Percentiles rank a stretch among this genome's conserved stretches.
phyloP scores from a whole-genome alignment of 2,797 vertebrate genomes.

The Amniataba percoides region DNA sequence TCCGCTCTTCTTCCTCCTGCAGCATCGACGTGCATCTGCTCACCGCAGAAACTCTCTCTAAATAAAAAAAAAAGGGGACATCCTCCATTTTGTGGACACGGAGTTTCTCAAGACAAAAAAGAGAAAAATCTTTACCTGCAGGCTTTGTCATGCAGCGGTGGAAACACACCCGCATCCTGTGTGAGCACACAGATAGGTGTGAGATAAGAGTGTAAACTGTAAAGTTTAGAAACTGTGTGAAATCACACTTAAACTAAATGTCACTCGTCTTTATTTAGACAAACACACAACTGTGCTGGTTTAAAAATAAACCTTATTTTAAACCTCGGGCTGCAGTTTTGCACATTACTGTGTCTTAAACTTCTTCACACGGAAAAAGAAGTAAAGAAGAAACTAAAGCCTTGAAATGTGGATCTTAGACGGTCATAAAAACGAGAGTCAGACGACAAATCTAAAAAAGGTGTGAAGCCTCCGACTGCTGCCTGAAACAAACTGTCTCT shows the following conservation, averaged over 20 bases:
- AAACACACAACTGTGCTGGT: background rate
- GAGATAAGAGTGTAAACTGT: background rate
- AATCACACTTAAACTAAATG: background rate
- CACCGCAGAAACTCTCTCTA: background rate
- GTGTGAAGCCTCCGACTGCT: background rate
- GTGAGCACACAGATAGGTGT: slow-evolving; percentile 1
- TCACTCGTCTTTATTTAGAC: background rate
- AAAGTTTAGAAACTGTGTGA: background rate
- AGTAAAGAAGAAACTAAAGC: background rate
- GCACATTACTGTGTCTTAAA: background rate
- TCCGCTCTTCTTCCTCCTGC: background rate
- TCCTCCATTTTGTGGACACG: slow-evolving; percentile 22
- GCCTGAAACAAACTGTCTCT: background rate
- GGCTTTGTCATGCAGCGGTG: slow-evolving; percentile 29
- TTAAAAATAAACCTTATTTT: background rate
- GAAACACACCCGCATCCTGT: slow-evolving; percentile 52
- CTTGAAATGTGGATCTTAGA: background rate
- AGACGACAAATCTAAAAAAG: background rate
- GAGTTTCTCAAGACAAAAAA: background rate
- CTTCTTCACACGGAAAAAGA: background rate
- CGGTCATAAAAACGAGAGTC: background rate
- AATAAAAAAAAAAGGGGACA: slow-evolving; percentile 22
- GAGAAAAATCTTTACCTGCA: slow-evolving; percentile 9
- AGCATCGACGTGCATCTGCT: background rate
- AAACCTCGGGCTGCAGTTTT: background rate